Evolutionary conservation across 2,113 vertebrate genomes (phyloP).

Genomic region (Eolophus roseicapilla): DNA sequence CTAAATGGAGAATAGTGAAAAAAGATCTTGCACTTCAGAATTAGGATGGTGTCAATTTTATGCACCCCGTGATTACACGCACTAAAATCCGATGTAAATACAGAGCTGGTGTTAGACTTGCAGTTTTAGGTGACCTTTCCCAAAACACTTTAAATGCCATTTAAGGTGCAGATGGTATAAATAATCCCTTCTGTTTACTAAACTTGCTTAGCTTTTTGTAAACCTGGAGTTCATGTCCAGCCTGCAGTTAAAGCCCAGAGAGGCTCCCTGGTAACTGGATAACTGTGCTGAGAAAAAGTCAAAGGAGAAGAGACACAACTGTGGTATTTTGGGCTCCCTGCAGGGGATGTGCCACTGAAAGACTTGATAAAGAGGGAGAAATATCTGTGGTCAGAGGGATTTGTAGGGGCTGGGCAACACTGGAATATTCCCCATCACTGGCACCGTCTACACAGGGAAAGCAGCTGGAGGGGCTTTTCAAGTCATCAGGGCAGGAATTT

Average conservation of each 20-base stretch:
- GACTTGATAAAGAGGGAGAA: not conserved
- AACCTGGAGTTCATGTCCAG: not conserved
- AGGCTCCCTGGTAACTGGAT: not conserved
- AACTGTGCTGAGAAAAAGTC: not conserved
- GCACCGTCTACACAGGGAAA: not conserved
- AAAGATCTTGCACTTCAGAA: not conserved
- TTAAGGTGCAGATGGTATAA: slow-evolving; percentile 24
- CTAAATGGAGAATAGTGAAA: not conserved
- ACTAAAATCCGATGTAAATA: not conserved
- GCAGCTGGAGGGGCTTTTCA: not conserved
- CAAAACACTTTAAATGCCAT: not conserved
- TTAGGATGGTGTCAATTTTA: not conserved
- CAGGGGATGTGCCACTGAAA: fast-evolving
- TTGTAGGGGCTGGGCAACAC: not conserved
- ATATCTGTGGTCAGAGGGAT: not conserved
- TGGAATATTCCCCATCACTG: not conserved
- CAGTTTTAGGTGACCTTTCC: slow-evolving; percentile 3
- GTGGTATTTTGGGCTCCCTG: not conserved
- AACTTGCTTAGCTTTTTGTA: slow-evolving; percentile 33
- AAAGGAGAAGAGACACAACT: not conserved
- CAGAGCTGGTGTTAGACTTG: not conserved
- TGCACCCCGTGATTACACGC: not conserved
- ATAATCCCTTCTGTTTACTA: slow-evolving; percentile 48
- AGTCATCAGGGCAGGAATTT: not conserved
- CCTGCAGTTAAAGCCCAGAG: not conserved